Evolutionary conservation across 2,113 vertebrate genomes (phyloP), one percentile per base, ranked within the genome.

Genomic region (Glaucidium brasilianum): DNA sequence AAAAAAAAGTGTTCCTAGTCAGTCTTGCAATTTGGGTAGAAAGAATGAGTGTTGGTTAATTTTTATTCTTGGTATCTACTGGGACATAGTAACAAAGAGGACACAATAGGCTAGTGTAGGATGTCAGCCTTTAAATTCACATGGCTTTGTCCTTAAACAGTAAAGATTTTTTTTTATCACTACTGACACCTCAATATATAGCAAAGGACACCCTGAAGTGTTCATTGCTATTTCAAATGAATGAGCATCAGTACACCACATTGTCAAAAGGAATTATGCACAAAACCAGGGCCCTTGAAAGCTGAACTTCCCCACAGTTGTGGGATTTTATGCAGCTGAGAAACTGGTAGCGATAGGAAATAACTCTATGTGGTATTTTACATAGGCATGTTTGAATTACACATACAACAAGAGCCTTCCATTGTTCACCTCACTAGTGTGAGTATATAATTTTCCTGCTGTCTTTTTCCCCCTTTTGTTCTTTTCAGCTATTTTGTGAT

Each of bases 401-500:
- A 96, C 76, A 78, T 94, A 97, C 94, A 97, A 96, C 94, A 95
- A 90, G 96, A 97, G 91, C 96, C 59, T 88, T 85, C 89, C 95
- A 97, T 97, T 98, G 97, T 98, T 98, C 98, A 96, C 96, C 97
- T 97, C 67, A 56, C 88, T 76, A 85, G 92, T 87, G 88, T 45
- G 95, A 97, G 96, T 96, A 92, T 81, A 94, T 97, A 90, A 98
- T 97, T 98, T 98, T 97, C 96, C 94, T 83, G 85, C 94, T 96
- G 95, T 95, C 90, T 97, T 95, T 80, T 41, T 0, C 35, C 50
- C 69, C 74, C 90, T 97, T 98, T 98, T 97, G 96, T 98, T 98
- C 98, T 97, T 97, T 92, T 97, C 97, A 97, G 88, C 85, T 96
- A 85, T 97, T 97, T 96, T 95, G 93, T 97, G 97, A 96, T 96